These are phyloP conservation scores for Menidia beryllina DNA, from an alignment of 2,113 vertebrate genomes.

Conservation along the genomic window DNA sequence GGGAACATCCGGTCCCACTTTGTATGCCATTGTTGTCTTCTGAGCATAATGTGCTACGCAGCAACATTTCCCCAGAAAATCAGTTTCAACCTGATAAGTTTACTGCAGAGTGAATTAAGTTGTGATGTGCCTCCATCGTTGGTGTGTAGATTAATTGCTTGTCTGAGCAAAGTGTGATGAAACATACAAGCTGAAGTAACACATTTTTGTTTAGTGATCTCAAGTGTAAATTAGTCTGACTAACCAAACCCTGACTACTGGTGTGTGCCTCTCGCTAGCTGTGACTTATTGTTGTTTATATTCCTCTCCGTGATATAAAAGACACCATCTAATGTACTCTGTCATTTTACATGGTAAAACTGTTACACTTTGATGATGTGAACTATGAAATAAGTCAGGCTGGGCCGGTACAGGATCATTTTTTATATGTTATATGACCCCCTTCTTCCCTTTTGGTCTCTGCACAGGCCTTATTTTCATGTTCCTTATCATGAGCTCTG, in stretches of 20 bases:
- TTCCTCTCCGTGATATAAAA: neutral
- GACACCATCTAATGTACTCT: neutral
- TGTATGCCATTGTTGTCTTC: constrained; percentile 61
- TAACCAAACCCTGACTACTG: neutral
- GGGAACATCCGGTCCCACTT: constrained; percentile 61
- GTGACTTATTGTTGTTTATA: neutral
- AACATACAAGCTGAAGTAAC: constrained; percentile 2
- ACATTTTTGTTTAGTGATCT: constrained; percentile 3
- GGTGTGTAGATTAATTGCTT: constrained; percentile 29
- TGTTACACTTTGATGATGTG: neutral
- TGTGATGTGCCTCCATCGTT: constrained; percentile 18
- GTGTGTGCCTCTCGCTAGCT: neutral
- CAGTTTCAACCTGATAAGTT: constrained; percentile 43
- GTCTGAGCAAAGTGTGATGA: constrained; percentile 2
- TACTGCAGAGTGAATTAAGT: constrained; percentile 15
- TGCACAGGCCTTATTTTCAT: neutral
- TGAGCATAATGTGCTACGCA: constrained; percentile 42
- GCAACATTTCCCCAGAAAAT: constrained; percentile 57
- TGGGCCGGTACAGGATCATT: no score
- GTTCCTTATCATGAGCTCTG: neutral
- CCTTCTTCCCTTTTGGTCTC: no score
- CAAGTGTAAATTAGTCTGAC: neutral
- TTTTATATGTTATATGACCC: no score
- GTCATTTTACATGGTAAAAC: no score
- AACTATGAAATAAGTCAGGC: neutral